These are phyloP conservation scores for Xanthia togata DNA, from an alignment of 2,888 invertebrate genomes.

Conservation along the genomic window DNA sequence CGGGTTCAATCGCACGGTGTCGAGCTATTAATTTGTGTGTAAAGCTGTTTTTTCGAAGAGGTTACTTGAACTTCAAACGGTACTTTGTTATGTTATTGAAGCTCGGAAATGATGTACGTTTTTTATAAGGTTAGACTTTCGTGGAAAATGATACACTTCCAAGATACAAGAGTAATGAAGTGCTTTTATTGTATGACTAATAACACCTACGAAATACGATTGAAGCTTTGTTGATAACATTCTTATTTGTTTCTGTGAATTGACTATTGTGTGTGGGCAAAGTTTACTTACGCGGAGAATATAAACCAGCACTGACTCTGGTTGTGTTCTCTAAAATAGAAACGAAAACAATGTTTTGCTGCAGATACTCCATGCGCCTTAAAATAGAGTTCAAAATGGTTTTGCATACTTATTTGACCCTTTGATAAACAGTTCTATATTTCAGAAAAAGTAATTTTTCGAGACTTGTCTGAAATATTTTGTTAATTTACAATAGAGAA, in stretches of 20 bases:
- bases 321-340: neutral
- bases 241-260: neutral
- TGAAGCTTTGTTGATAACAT: neutral
- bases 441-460: neutral
- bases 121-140: neutral
- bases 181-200: neutral
- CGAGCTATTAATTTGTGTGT: constrained; percentile 30
- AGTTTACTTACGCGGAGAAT: neutral
- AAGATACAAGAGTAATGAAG: neutral
- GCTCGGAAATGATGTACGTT: neutral
- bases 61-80: constrained; percentile 18
- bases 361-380: no score
- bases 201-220: neutral
- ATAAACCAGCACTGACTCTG: neutral
- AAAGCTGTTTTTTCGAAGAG: constrained; percentile 34
- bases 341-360: neutral
- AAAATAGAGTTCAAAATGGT: neutral
- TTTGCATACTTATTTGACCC: neutral
- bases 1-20: constrained; percentile 53
- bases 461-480: constrained; percentile 24
- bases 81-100: constrained; percentile 7
- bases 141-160: neutral
- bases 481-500: constrained; percentile 60
- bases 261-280: neutral
- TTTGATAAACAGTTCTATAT: neutral